phyloP scores from a whole-genome alignment of 2,888 invertebrate genomes.

The Amphipoea lucens region DNA sequence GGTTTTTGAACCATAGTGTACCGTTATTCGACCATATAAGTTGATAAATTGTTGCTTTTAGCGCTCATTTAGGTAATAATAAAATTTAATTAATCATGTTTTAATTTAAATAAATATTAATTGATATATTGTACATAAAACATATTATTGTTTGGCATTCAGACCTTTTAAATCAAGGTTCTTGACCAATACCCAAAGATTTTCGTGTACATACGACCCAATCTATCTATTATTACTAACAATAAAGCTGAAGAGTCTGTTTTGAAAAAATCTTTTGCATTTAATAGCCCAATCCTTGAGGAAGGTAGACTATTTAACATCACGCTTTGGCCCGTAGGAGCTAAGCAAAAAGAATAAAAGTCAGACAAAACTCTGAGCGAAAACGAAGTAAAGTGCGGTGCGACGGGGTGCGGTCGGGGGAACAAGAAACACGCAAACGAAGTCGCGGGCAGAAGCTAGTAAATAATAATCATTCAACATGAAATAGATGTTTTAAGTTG shows the following conservation, averaged over 20 bases:
- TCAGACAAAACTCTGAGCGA: too few species aligned
- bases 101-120: neutral
- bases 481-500: neutral
- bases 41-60: slow-evolving; percentile 1
- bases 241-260: too few species aligned
- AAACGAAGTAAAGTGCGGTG: too few species aligned
- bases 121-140: neutral
- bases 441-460: neutral
- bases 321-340: too few species aligned
- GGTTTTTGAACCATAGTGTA: slow-evolving; percentile 54
- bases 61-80: neutral
- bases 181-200: neutral
- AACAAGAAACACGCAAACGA: too few species aligned
- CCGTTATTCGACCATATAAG: slow-evolving; percentile 28
- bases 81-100: neutral
- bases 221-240: too few species aligned
- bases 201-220: too few species aligned
- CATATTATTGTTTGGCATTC: neutral
- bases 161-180: neutral
- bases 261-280: too few species aligned
- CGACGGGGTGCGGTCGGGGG: too few species aligned
- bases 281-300: too few species aligned
- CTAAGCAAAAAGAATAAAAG: too few species aligned
- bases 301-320: too few species aligned
- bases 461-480: neutral